Percentiles rank a stretch among this genome's conserved stretches.
Evolutionary conservation across 2,888 invertebrate genomes (phyloP).

Genomic region (Catocala sponsa): DNA sequence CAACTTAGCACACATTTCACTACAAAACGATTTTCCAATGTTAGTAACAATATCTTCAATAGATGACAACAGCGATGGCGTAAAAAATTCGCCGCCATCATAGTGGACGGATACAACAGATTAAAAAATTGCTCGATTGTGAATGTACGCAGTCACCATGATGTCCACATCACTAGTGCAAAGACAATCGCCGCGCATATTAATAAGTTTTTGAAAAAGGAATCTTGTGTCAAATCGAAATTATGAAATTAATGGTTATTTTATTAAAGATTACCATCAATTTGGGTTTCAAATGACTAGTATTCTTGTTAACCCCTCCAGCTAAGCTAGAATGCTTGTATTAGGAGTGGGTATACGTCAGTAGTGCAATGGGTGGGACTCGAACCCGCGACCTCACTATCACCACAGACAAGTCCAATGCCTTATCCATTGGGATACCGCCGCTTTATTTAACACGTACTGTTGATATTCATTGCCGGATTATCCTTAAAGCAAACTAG

Average conservation of each 20-base stretch:
- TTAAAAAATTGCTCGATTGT: conserved; percentile 1
- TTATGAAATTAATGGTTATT: background rate
- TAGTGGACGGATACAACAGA: conserved; percentile 1
- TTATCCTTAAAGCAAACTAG: too few relatives aligned
- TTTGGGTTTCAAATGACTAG: too few relatives aligned
- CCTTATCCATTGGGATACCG: too few relatives aligned
- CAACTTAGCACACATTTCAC: background rate
- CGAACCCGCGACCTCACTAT: too few relatives aligned
- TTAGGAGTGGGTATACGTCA: too few relatives aligned
- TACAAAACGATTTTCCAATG: background rate
- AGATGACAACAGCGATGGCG: background rate
- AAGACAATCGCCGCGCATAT: conserved; percentile 2
- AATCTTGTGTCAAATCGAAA: conserved; percentile 8
- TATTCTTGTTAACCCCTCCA: too few relatives aligned
- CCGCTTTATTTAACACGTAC: too few relatives aligned
- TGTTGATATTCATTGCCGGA: too few relatives aligned
- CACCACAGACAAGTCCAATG: too few relatives aligned
- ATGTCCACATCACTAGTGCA: conserved; percentile 11
- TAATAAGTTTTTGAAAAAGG: conserved; percentile 7
- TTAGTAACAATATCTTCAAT: background rate
- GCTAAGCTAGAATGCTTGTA: too few relatives aligned
- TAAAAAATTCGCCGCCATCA: background rate
- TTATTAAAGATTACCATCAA: background rate
- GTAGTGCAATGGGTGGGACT: too few relatives aligned
- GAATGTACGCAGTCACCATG: conserved; percentile 3